Base-by-base conservation (phyloP, 30 jellyfish, hydroid and myxozoan genomes). In the Pseudorhiza aurosa region DNA sequence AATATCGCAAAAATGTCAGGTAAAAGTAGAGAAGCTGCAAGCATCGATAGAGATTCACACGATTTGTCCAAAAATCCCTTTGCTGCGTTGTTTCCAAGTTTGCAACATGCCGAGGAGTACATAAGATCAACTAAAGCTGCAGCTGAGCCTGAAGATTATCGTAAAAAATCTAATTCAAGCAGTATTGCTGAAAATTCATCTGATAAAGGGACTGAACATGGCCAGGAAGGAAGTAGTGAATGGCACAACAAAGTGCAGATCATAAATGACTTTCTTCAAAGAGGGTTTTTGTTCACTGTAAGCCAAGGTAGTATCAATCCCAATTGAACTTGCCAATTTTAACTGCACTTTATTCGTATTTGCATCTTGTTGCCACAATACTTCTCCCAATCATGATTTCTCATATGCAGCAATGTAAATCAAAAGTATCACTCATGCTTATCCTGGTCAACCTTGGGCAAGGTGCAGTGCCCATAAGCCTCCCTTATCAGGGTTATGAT, bases 101-200 rank as follows among this genome's bases (percentile, higher is more conserved):
- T 75, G 50, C 77, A 81, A 44, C 99, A 93, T 83, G 99, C 99
- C 3, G 51, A 87, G 57, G 96, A 85, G 49, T 93, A 79, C 79
- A 70, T 87, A 1, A 84, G 58, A 39, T 95, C 97, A 26, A 80
- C 95, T 27, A 72, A 65, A 43, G 67, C 39, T 11, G 87, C 30
- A 17, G 33, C 45, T 8, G 40, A 36, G 3, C 2, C 32, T 3
- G 59, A 47, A 4, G 28, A 50, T 51, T 46, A 50, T 22, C 53
- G 29, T 0, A 68, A 30, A 25, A 2, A 58, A 15, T 7, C 81
- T 8, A 72, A 72, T 31, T 18, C 7, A 10, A 32, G 10, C 15
- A 70, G 40, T 0, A 14, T 19, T 33, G 26, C 56, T 24, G 28
- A 35, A 11, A 46, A 58, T 17, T 40, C n/a, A 27, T 8, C n/a